Conservation (phyloP, 2,888 invertebrate genomes). For the Danaus chrysippus region DNA sequence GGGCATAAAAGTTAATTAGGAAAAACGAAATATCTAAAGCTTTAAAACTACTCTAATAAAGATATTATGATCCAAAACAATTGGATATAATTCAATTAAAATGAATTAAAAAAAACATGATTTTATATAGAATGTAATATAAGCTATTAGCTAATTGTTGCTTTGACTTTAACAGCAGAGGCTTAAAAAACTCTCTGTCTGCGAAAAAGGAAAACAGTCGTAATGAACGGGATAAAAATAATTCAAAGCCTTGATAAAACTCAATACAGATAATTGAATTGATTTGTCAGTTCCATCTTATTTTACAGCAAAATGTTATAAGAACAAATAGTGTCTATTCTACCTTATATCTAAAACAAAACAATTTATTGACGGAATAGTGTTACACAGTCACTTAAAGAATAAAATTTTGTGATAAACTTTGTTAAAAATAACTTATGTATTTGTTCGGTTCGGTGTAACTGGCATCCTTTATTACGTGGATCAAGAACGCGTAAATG, state of each 20-base stretch:
- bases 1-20: too few species aligned
- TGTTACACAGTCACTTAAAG: too few species aligned
- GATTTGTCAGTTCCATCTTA: background rate
- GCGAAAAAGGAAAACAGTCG: background rate
- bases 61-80: background rate
- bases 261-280: conserved; percentile 1
- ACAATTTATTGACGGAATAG: too few species aligned
- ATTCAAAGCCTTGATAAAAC: background rate
- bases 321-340: too few species aligned
- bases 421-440: background rate
- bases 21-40: too few species aligned
- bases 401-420: too few species aligned
- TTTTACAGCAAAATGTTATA: background rate
- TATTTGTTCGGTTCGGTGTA: conserved; percentile 34
- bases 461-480: conserved; percentile 38
- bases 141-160: background rate
- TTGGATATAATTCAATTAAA: background rate
- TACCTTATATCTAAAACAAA: too few species aligned
- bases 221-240: background rate
- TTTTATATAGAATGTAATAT: background rate
- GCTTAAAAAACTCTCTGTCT: background rate
- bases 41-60: too few species aligned
- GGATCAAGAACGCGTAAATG: conserved; percentile 52
- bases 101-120: background rate
- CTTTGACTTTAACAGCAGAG: conserved; percentile 4